Conservation (phyloP, 2,113 vertebrate genomes). For the Trachemys scripta region DNA sequence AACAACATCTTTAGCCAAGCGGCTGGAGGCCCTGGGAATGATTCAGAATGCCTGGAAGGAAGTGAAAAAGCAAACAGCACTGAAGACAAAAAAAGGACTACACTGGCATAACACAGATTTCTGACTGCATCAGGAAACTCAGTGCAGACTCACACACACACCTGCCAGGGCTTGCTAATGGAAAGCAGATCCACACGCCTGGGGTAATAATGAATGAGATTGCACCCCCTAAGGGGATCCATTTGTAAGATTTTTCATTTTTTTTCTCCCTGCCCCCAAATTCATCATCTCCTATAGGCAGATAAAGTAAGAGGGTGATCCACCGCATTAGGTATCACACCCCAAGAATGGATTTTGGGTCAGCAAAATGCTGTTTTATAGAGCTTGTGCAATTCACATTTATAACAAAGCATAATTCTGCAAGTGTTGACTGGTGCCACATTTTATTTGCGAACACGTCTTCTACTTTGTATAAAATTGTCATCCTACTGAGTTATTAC, state of each 20-base stretch:
- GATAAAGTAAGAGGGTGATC: no score
- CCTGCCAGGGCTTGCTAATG: fast-evolving
- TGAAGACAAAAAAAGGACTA: fast-evolving
- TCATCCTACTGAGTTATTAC: not conserved
- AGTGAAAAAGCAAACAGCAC: not conserved
- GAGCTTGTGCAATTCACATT: not conserved
- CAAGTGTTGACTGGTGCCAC: not conserved
- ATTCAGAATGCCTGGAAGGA: slow-evolving; percentile 28
- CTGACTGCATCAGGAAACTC: not conserved
- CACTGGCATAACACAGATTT: fast-evolving
- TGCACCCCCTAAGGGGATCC: not conserved
- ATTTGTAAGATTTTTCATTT: no score
- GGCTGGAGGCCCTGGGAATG: not conserved
- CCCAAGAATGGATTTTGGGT: not conserved
- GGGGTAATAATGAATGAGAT: not conserved
- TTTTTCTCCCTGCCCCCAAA: fast-evolving
- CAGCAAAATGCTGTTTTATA: not conserved
- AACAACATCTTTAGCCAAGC: not conserved
- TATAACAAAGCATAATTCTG: not conserved
- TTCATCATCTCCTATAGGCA: not conserved
- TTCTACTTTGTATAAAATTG: not conserved
- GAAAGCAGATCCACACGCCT: fast-evolving
- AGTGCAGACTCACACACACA: not conserved
- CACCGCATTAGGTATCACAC: fast-evolving
- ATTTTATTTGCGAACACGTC: fast-evolving